Conservation (phyloP, 1,140 invertebrate species). For the Wasmannia auropunctata region DNA sequence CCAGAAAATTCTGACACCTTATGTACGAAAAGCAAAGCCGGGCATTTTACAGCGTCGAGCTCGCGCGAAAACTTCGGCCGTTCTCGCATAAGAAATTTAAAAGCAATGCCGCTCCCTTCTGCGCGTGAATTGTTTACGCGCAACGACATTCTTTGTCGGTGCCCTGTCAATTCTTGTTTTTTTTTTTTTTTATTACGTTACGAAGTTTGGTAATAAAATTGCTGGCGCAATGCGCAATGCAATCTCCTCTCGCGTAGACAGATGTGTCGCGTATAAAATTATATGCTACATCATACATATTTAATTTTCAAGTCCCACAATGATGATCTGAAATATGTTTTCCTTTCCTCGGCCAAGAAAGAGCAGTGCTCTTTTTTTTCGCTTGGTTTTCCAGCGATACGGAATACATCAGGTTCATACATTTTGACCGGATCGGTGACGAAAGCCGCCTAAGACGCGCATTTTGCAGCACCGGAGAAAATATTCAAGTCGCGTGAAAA, state of each 20-base stretch:
- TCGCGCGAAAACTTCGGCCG: slow-evolving; percentile 11
- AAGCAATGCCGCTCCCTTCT: not conserved
- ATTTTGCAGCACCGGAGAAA: not conserved
- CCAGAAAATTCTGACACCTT: slow-evolving; percentile 44
- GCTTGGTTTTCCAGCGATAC: not conserved
- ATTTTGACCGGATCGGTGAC: not conserved
- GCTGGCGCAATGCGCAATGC: not conserved
- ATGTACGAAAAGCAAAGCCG: slow-evolving; percentile 39
- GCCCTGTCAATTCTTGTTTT: not conserved
- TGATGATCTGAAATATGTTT: not conserved
- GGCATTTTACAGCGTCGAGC: slow-evolving; percentile 48
- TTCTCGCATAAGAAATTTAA: slow-evolving; percentile 50
- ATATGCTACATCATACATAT: not conserved
- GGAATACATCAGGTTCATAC: not conserved
- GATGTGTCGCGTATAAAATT: not conserved
- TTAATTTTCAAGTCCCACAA: not conserved
- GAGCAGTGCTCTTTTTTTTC: not conserved
- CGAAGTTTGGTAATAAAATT: not conserved
- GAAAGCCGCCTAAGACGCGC: not conserved
- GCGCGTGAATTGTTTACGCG: slow-evolving; percentile 23
- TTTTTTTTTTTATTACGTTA: no score
- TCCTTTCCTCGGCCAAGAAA: not conserved
- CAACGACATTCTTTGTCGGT: not conserved
- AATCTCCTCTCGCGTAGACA: not conserved
- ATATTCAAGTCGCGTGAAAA: slow-evolving; percentile 46